Conservation (phyloP, 2,113 vertebrate species). For the Platycercus adscitus region DNA sequence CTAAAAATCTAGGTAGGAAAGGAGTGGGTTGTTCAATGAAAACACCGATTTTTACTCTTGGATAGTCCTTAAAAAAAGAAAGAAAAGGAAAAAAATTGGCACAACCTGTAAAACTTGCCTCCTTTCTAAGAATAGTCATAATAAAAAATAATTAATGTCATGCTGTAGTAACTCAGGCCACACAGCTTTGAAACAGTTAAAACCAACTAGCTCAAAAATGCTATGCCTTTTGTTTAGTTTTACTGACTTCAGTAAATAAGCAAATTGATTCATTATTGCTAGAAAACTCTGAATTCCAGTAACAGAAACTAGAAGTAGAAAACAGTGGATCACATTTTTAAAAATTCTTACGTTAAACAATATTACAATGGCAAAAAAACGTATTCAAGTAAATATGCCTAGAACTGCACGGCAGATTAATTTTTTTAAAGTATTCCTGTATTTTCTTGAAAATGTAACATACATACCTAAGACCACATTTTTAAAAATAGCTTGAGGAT, state of each 20-base stretch:
- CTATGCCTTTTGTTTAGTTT: background rate
- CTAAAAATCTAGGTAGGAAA: slow-evolving; percentile 94
- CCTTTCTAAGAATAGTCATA: background rate
- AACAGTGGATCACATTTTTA: background rate
- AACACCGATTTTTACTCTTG: slow-evolving; percentile 87
- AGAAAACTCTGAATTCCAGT: background rate
- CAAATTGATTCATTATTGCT: background rate
- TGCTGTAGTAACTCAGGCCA: background rate
- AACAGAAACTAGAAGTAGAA: background rate
- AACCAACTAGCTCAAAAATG: background rate
- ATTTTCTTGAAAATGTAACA: background rate
- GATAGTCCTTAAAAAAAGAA: slow-evolving; percentile 82
- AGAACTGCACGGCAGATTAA: background rate
- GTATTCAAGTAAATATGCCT: background rate
- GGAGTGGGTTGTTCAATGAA: slow-evolving; percentile 98
- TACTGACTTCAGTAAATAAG: background rate
- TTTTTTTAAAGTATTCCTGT: background rate
- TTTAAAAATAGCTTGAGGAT: background rate
- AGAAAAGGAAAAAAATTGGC: background rate
- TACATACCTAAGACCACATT: background rate
- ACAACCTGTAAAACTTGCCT: slow-evolving; percentile 21
- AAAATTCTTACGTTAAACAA: background rate
- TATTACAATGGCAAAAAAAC: background rate
- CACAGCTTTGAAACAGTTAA: background rate
- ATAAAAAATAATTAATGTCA: background rate